These are phyloP conservation scores for Protonibea diacanthus DNA, from an alignment of 2,797 vertebrate genomes.

Conservation along the genomic window DNA sequence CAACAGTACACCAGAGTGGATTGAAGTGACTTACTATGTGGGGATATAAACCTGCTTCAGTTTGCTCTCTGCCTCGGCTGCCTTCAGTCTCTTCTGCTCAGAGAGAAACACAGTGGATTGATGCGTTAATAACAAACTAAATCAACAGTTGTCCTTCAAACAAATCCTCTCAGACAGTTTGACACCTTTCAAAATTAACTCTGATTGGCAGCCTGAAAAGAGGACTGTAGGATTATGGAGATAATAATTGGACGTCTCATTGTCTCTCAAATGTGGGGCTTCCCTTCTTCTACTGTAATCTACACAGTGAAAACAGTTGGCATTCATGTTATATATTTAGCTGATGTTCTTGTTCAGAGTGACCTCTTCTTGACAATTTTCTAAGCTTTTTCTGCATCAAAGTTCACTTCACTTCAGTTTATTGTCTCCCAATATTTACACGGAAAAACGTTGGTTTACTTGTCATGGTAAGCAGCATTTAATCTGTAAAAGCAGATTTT, in stretches of 20 bases:
- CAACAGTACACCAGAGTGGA: neutral
- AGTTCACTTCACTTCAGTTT: neutral
- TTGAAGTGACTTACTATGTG: conserved; percentile 94
- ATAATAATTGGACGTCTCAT: neutral
- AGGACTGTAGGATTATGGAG: neutral
- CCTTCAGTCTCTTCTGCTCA: conserved; percentile 95
- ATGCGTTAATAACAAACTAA: conserved; percentile 34
- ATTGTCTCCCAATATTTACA: neutral
- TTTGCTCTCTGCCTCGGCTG: conserved; percentile 98
- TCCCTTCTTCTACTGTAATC: neutral
- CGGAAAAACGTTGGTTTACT: neutral
- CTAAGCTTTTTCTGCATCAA: neutral
- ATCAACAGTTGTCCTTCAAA: neutral
- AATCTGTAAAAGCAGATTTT: neutral
- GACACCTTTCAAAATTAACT: conserved; percentile 12
- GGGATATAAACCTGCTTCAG: conserved; percentile 99
- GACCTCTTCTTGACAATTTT: neutral
- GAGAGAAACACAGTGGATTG: conserved; percentile 30
- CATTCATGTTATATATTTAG: neutral
- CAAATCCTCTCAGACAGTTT: conserved; percentile 20
- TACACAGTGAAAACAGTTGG: too few relatives aligned
- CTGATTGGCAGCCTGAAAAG: neutral
- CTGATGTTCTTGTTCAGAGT: neutral
- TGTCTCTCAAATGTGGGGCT: neutral
- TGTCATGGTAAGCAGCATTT: neutral